Evolutionary conservation across 2,888 invertebrate species (phyloP), one percentile per base, ranked within the genome.

Genomic region (Stenotaenia linearis): DNA sequence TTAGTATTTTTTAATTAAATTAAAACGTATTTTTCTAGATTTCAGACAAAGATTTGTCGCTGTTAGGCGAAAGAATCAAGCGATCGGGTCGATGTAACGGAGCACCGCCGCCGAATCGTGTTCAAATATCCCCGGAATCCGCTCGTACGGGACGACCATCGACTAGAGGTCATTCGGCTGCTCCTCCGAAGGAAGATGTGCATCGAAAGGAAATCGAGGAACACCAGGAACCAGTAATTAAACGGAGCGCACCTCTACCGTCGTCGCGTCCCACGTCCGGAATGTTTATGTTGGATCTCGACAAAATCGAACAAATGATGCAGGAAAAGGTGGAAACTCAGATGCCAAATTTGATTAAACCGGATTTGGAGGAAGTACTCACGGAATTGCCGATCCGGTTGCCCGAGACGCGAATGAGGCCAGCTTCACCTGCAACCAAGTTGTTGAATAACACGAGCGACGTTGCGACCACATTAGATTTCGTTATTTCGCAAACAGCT

Each of bases 51-150:
- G 98, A 98, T 85, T 90, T 94, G 84, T 95, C 96, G 0, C 89
- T 98, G 83, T 88, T 99, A 76, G 98, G 98, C 84, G 98, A 99
- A 87, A 90, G 98, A 75, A 97, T 99, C 80, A 98, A 98, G 86
- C 90, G 98, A 30, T 93, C 95, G 0, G 91, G 91, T 81, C 93
- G 93, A 85, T 86, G 23, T 32, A 12, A 21, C 80, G 80, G 75
- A 83, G 82, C 23, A 82, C 83, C 18, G 83, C 85, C 77, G 83
- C 84, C 85, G 84, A 88, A 84, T 84, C 89, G 86, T 85, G 88
- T 85, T 85, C 80, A 88, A 85, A 84, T 89, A 86, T 80, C 87
- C 86, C 50, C 50, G 6, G 84, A 85, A 77, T 83, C 84, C 6
- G 83, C 74, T 85, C 89, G 78, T 83, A 87, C 61, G 87, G 88